phyloP scores from a whole-genome alignment of 53 echinoderm and acorn worm genomes.

The Henricia sp. region DNA sequence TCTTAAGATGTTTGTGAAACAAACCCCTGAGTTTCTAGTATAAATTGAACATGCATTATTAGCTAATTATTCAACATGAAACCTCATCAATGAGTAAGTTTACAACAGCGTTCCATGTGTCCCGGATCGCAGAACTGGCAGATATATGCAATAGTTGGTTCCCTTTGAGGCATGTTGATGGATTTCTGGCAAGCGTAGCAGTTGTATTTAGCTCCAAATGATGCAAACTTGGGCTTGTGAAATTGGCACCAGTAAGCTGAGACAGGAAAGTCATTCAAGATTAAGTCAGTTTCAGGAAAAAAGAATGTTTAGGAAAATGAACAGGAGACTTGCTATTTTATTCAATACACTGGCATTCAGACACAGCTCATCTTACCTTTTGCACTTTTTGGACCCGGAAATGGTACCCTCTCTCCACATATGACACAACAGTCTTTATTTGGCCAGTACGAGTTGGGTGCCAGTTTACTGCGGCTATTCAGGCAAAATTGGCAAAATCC shows the following conservation, averaged over 20 bases:
- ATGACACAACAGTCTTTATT: conserved; percentile 83
- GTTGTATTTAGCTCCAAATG: conserved; percentile 27
- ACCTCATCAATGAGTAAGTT: conserved; percentile 5
- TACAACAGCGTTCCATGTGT: conserved; percentile 46
- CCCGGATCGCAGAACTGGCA: conserved; percentile 61
- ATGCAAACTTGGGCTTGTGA: conserved; percentile 53
- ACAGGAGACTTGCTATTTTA: background rate
- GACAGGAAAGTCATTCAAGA: too few species aligned
- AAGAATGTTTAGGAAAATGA: background rate
- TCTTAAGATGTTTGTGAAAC: too few species aligned
- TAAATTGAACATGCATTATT: too few species aligned
- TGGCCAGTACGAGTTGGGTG: conserved; percentile 52
- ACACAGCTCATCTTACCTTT: background rate
- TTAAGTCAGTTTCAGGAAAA: background rate
- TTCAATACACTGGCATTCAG: background rate
- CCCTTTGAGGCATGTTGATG: conserved; percentile 15
- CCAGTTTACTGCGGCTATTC: conserved; percentile 34
- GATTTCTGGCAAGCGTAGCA: conserved; percentile 69
- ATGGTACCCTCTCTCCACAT: conserved; percentile 73
- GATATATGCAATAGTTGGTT: conserved; percentile 48
- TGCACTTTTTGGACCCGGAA: conserved; percentile 17
- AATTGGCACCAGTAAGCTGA: conserved; percentile 71
- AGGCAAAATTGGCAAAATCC: conserved; percentile 76
- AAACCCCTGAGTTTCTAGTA: too few species aligned
- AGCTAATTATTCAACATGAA: too few species aligned